Base-by-base conservation (phyloP, 2,797 vertebrate species). In the Pygocentrus nattereri region DNA sequence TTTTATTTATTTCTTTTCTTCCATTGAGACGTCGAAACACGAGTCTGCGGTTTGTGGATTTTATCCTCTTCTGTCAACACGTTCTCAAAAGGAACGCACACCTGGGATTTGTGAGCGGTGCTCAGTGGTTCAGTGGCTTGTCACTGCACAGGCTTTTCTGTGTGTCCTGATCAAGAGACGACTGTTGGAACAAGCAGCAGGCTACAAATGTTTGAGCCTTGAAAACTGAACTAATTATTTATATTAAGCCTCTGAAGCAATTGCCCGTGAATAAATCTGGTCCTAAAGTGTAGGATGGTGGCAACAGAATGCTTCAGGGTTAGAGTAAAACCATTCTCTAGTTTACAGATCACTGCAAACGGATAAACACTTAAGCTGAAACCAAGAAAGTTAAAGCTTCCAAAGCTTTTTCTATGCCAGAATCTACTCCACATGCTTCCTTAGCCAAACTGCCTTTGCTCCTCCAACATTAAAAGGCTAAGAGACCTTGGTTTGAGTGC, bases 181-280 rank as follows among this genome's bases (percentile, higher is more conserved):
- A 72, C 19, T 74, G 25, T 74, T 31, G 15, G 13, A 76, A 81
- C 79, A 71, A 15, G 23, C 11, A 12, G 23, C 8, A 7, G 16
- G 64, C 31, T 56, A 34, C n/a, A 85, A 83, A 76, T 79, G 61
- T 50, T 56, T 13, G 50, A 25, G 34, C 50, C 19, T 50, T 27
- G 19, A 72, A 78, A 68, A 74, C 38, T 58, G 78, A 80, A 75
- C 64, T 76, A 80, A 56, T 80, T 76, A 78, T 58, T 76, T 58
- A 41, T n/a, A 67, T 67, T 41, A 41, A 67, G 19, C 11, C 34
- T 34, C 62, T 34, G 31, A 19, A 21, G 64, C 34, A 3, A 2
- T 23, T 21, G 8, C 18, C 34, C 11, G 2, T 34, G 11, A n/a
- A 41, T n/a, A 21, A n/a, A 67, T 41, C 12, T 19, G n/a, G 44